Conservation (phyloP, 2,797 vertebrate species). For the Molothrus ater region DNA sequence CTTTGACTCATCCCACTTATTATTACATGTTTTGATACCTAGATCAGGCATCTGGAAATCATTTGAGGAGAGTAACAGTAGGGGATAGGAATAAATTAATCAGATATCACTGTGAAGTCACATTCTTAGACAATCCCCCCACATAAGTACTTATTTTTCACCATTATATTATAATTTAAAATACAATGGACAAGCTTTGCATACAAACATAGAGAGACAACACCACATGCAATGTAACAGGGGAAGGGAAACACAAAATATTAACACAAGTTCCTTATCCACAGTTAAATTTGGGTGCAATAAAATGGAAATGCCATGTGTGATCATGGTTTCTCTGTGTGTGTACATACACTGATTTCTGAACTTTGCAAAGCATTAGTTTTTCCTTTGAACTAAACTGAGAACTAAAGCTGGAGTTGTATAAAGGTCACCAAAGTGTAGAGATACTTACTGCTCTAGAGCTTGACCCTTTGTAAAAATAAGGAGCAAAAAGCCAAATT, state of each 20-base stretch:
- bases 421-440: conserved; percentile 19
- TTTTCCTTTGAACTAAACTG: conserved; percentile 29
- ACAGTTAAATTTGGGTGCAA: neutral
- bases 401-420: neutral
- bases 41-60: neutral
- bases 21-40: neutral
- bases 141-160: neutral
- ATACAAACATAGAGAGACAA: neutral
- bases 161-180: neutral
- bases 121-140: neutral
- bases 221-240: neutral
- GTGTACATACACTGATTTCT: neutral
- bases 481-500: neutral
- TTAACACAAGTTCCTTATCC: neutral
- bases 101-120: neutral
- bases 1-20: neutral
- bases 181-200: neutral
- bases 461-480: neutral
- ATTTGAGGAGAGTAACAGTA: neutral
- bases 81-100: neutral
- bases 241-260: neutral
- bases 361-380: conserved; percentile 44
- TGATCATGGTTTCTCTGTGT: neutral
- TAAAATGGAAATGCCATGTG: conserved; percentile 24
- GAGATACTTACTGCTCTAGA: neutral